Base-by-base conservation (phyloP, 2,888 invertebrate genomes). In the Lydus trimaculatus region DNA sequence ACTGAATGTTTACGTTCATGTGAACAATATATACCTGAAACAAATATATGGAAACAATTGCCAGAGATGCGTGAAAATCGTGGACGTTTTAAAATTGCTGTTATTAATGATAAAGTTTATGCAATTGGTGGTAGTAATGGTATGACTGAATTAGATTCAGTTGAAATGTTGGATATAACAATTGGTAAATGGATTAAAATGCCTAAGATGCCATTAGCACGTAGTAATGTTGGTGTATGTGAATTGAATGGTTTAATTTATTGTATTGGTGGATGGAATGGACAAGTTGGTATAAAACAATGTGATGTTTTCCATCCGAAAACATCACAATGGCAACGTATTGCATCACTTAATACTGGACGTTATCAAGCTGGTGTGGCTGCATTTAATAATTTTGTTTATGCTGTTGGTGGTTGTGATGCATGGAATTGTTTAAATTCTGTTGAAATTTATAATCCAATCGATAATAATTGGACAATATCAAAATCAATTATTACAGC, bases 61-160 rank as follows among this genome's bases (percentile, higher is more conserved):
- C 88, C 92, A 0, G 88, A 89, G 72, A 94, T 96, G 94, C 88
- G 88, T 65, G 89, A 90, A 72, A 90, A 92, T 67, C 87, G 96
- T 69, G 95, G 95, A 0, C 88, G 96, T 31, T 94, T 95, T 85
- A 91, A 93, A 77, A 91, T 93, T 43, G 92, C 92, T 17, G 89
- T 91, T 69, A 86, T 93, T 13, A 87, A 88, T 60, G 90, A 88
- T 74, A 87, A 88, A 73, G 89, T 95, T n/a, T 94, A 91, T 85
- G 94, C 91, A 43, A 87, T 94, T 61, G 95, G 94, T 65, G 95
- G 95, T 43, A 93, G 93, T 77, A 94, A 95, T 85, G 96, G 96
- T 0, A 91, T 91, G 72, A 89, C 90, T 13, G 96, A 96, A 83
- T 87, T 96, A 76, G 91, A 91, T 76, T 91, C 91, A 0, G 90